These are phyloP conservation scores for Drosophila orena DNA, from an alignment of 1,140 invertebrate genomes.

Conservation along the genomic window DNA sequence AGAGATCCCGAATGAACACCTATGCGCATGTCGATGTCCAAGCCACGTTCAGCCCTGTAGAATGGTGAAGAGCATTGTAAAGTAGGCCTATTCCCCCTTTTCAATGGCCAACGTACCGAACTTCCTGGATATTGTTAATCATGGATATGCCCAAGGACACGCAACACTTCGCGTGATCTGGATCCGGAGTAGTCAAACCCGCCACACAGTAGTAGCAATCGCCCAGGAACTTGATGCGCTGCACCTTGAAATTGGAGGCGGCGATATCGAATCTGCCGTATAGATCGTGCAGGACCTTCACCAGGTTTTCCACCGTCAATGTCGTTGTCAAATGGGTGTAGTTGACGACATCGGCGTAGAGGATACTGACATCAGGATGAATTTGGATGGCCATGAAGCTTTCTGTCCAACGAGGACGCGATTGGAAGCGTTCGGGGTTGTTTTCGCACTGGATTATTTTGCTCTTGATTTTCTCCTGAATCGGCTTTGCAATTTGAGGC, in stretches of 20 bases:
- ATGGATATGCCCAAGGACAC: slow-evolving; percentile 94
- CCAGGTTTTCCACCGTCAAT: slow-evolving; percentile 91
- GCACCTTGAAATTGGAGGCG: slow-evolving; percentile 89
- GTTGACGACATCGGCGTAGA: slow-evolving; percentile 98
- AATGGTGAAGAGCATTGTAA: not conserved
- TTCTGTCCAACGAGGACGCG: slow-evolving; percentile 3
- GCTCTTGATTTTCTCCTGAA: slow-evolving; percentile 90
- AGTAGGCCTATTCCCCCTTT: too few species aligned
- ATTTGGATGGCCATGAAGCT: slow-evolving; percentile 94
- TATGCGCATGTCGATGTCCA: slow-evolving; percentile 98
- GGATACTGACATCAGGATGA: slow-evolving; percentile 95
- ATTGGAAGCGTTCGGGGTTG: not conserved
- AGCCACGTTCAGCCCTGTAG: slow-evolving; percentile 88
- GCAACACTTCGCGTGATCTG: slow-evolving; percentile 93
- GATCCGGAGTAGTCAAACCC: slow-evolving; percentile 90
- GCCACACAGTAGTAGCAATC: slow-evolving; percentile 97
- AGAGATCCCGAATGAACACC: slow-evolving; percentile 97
- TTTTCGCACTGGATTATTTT: slow-evolving; percentile 86
- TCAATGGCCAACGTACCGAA: slow-evolving; percentile 85
- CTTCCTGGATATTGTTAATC: slow-evolving; percentile 94
- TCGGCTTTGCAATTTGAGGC: slow-evolving; percentile 92
- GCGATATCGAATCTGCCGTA: slow-evolving; percentile 97
- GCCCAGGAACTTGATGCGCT: slow-evolving; percentile 95
- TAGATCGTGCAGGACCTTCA: slow-evolving; percentile 95
- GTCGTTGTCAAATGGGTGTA: slow-evolving; percentile 95